Base-by-base conservation (phyloP, 2,797 vertebrate genomes). In the Gallinago stenura region DNA sequence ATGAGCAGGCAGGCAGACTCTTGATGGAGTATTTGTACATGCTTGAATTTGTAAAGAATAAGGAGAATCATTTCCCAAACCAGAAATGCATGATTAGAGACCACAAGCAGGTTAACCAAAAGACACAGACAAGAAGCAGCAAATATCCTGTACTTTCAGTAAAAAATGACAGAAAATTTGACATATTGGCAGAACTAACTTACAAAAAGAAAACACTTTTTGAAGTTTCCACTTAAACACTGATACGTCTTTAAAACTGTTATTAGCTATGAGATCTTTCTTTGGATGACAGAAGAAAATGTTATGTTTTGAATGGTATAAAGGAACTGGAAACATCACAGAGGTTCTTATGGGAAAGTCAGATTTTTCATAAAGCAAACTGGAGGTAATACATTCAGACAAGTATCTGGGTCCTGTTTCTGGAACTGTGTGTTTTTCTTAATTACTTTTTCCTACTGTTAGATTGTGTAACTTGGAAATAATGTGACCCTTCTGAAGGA, bases 381-480 rank as follows among this genome's bases (percentile, higher is more conserved):
- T 62, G 45, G 10, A 48, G 61, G 83, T 78, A 65, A 95, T 83
- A 65, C 41, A 83, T 69, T 88, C 50, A 64, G 83, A 50, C 64
- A 89, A 90, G 39, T 77, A 89, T 35, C 72, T 60, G 33, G 0
- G 21, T 87, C 88, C 62, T 93, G 51, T 82, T 92, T 92, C 96
- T 94, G 77, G 86, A 89, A 73, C 70, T 50, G 37, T 56, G 22
- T 77, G 41, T 83, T 87, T 60, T 30, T 88, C 72, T 64, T 88
- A 92, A 96, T 95, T 93, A 86, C 31, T 84, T 91, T 89, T 87
- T 85, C 93, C 85, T 87, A 46, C 58, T 71, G 71, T 68, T 87
- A 78, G 69, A 50, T 89, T 94, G 48, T 62, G 76, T 58, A 94
- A 91, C 84, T 92, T 95, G 85, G 80, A 93, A 92, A 92, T 71